Percentiles rank a stretch among this genome's conserved stretches.
Evolutionary conservation across 2,888 invertebrate species (phyloP).

Genomic region (Bimastos eiseni): DNA sequence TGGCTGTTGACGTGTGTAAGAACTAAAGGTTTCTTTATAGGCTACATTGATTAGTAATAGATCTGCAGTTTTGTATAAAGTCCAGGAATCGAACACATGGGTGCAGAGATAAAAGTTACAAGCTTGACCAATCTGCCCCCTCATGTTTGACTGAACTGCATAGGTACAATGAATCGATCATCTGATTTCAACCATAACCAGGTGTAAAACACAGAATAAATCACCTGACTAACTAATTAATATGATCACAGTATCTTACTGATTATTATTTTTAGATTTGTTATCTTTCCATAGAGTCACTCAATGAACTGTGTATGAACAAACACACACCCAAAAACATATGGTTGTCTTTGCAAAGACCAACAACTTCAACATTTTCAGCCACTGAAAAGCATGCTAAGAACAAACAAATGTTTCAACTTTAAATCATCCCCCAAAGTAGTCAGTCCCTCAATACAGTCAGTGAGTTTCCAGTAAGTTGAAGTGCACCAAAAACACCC

Average conservation of each 20-base stretch:
- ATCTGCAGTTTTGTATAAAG: not conserved
- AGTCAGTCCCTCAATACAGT: not conserved
- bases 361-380: not conserved
- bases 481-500: not conserved
- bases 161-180: too few species aligned
- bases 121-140: too few species aligned
- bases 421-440: not conserved
- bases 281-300: not conserved
- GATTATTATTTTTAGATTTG: not conserved
- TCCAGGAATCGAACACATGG: not conserved
- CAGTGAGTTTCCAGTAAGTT: not conserved
- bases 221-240: too few species aligned
- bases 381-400: not conserved
- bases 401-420: not conserved
- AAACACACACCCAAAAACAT: not conserved
- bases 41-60: not conserved
- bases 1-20: too few species aligned
- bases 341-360: not conserved
- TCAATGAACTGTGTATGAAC: not conserved
- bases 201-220: too few species aligned
- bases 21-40: not conserved
- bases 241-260: not conserved
- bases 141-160: too few species aligned
- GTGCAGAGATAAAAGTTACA: not conserved
- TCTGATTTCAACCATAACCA: too few species aligned